phyloP scores from a whole-genome alignment of 2,113 vertebrate genomes.

The Heteronetta atricapilla region DNA sequence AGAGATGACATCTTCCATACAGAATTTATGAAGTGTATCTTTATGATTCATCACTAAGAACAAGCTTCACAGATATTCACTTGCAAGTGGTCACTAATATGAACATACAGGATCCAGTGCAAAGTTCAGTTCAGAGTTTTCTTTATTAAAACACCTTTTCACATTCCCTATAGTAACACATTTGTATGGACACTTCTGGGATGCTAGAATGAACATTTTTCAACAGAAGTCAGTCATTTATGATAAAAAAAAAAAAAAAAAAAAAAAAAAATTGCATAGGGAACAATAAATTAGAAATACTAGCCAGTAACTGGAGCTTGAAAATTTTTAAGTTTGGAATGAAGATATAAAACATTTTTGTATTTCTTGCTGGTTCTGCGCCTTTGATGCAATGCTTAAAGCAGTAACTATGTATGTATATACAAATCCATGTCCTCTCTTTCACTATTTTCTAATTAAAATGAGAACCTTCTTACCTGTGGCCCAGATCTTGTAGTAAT shows the following conservation, averaged over 20 bases:
- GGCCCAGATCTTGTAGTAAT: not conserved
- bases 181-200: not conserved
- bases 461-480: not conserved
- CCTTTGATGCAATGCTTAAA: slow-evolving; percentile 1
- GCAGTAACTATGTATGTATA: not conserved
- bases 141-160: slow-evolving; percentile 73
- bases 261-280: slow-evolving; percentile 58
- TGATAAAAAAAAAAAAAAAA: slow-evolving; percentile 42
- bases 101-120: slow-evolving; percentile 32
- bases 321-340: not conserved
- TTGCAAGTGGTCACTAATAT: not conserved
- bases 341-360: slow-evolving; percentile 8
- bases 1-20: not conserved
- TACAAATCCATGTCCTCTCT: not conserved
- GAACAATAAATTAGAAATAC: slow-evolving; percentile 77
- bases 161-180: slow-evolving; percentile 21
- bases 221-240: slow-evolving; percentile 6
- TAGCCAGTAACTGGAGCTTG: slow-evolving; percentile 49
- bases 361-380: slow-evolving; percentile 28
- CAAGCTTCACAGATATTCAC: not conserved
- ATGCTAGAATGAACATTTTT: not conserved
- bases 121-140: slow-evolving; percentile 72
- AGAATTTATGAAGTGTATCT: not conserved
- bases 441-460: not conserved
- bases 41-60: not conserved